phyloP scores from a whole-genome alignment of 2,797 vertebrate genomes.

The Mionectes olivaceus region DNA sequence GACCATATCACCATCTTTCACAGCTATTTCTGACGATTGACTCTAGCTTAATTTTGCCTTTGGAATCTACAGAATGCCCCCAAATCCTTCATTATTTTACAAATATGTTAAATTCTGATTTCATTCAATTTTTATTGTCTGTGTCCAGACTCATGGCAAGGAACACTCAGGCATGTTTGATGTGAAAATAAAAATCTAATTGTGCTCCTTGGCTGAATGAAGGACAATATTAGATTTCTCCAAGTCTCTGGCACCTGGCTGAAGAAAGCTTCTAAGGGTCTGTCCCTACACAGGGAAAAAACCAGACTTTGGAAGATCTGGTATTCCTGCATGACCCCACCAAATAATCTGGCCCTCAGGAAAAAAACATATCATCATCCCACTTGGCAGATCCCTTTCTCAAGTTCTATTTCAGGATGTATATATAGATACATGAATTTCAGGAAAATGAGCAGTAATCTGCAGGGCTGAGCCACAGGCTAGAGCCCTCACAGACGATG shows the following conservation, averaged over 20 bases:
- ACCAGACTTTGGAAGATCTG: not conserved
- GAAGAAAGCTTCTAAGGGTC: not conserved
- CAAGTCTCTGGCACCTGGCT: not conserved
- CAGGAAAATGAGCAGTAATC: not conserved
- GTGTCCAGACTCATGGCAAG: not conserved
- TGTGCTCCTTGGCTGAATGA: not conserved
- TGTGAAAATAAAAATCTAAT: not conserved
- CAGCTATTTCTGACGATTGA: not conserved
- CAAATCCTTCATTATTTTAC: not conserved
- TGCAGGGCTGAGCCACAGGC: not conserved
- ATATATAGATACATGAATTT: not conserved
- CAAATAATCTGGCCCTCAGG: not conserved
- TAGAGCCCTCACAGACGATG: not conserved
- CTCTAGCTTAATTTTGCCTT: not conserved
- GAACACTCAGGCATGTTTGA: not conserved
- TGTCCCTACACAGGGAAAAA: not conserved
- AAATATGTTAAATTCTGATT: not conserved
- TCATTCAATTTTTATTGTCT: not conserved
- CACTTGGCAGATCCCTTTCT: not conserved
- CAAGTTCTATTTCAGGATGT: not conserved
- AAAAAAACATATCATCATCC: not conserved
- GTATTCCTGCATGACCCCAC: not conserved
- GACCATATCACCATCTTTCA: not conserved
- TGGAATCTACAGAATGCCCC: not conserved
- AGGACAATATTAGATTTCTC: not conserved